Conservation (phyloP, 2,888 invertebrate species). For the Nymphalis urticae region DNA sequence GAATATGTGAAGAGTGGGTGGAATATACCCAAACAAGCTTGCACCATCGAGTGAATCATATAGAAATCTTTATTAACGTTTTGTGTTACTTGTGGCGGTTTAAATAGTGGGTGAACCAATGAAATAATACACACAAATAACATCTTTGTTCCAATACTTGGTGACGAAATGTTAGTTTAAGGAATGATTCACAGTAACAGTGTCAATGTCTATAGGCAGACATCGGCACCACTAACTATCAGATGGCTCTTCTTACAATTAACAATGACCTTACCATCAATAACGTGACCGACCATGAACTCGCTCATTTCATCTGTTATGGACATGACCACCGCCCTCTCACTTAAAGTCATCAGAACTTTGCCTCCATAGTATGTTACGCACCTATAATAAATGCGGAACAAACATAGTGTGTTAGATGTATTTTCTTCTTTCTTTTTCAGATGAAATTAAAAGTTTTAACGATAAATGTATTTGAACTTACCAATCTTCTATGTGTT, state of each 20-base stretch:
- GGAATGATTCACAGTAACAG: neutral
- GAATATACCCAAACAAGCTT: too few relatives aligned
- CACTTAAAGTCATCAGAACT: constrained; percentile 85
- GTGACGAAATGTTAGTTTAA: too few relatives aligned
- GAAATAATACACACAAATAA: too few relatives aligned
- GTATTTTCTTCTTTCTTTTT: neutral
- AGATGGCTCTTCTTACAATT: neutral
- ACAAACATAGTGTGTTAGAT: neutral
- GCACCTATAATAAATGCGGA: constrained; percentile 63
- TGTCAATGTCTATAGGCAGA: too few relatives aligned
- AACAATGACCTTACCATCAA: constrained; percentile 85
- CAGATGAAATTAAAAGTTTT: neutral
- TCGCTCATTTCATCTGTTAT: constrained; percentile 85
- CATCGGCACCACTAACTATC: too few relatives aligned
- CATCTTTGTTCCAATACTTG: too few relatives aligned
- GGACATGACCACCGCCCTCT: constrained; percentile 82
- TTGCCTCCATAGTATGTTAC: constrained; percentile 85
- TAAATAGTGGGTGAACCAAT: too few relatives aligned
- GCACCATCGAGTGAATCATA: too few relatives aligned
- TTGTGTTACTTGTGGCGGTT: too few relatives aligned
- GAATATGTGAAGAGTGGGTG: too few relatives aligned
- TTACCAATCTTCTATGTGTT: constrained; percentile 89
- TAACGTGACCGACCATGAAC: constrained; percentile 89
- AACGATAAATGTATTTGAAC: constrained; percentile 33
- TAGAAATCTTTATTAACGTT: too few relatives aligned